Base-by-base conservation (phyloP, 2,797 vertebrate species). In the Gallinago solitaria region DNA sequence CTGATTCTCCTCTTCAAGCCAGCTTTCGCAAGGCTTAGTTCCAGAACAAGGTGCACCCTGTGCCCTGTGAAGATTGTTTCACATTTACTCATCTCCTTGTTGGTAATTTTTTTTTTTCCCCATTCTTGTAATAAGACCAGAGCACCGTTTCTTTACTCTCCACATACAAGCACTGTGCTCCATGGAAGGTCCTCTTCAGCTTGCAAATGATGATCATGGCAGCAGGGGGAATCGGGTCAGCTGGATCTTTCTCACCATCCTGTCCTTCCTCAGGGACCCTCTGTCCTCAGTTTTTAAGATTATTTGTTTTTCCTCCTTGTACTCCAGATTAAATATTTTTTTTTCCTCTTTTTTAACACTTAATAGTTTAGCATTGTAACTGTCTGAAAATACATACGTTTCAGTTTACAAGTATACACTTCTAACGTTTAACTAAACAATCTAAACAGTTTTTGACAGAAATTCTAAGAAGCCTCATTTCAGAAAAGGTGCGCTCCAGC, bases 111-210 rank as follows among this genome's bases (percentile, higher is more conserved):
- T 4, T 37, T 17, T 4, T 74, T 69, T 92, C 86, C 87, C 12
- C 68, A 39, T 84, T 90, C 83, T 92, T 90, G 89, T 57, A 45
- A 61, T 43, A 87, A 94, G 32, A 92, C 77, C 73, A 80, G 90
- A 95, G 86, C 86, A 96, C 95, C 47, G 56, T 87, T 96, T 96
- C 88, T 85, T 95, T 96, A 65, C 75, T 93, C 50, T 89, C 64
- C 92, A 69, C 64, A 92, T 73, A 68, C 41, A 95, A 92, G 88
- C 78, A 95, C 61, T 87, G 90, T 95, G 94, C 93, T 94, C 78
- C 92, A n/a, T 74, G 92, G 96, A 91, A 90, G 81, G 47, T 96
- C 95, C 95, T 95, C 96, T 97, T 97, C 96, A 92, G 73, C 93
- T 95, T 96, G 94, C 64, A 95, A 96, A 47, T 96, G 93, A 95